Evolutionary conservation across 2,797 vertebrate genomes (phyloP).

Genomic region (Gymnothorax javanicus): DNA sequence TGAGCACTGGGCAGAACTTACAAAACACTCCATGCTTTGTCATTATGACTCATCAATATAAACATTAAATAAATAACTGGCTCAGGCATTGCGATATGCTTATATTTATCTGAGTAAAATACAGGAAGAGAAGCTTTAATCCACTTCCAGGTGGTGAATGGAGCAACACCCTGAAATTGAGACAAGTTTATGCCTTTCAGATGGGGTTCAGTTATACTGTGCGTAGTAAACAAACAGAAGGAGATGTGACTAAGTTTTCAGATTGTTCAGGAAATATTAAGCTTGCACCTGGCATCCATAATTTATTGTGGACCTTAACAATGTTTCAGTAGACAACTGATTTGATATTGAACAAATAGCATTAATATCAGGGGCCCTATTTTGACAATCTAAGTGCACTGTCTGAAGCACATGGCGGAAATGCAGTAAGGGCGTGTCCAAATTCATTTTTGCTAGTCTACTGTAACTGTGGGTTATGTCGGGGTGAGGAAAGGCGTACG

Average conservation of each 20-base stretch:
- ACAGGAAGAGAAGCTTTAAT: constrained; percentile 11
- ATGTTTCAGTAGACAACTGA: neutral
- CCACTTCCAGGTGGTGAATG: constrained; percentile 1
- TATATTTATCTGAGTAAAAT: constrained; percentile 6
- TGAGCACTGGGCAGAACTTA: constrained; percentile 9
- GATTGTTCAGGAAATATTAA: neutral
- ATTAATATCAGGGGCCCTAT: too few relatives aligned
- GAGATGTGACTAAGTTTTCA: neutral
- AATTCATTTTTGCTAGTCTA: too few relatives aligned
- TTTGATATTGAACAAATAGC: neutral
- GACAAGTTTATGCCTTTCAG: neutral
- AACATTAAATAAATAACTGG: constrained; percentile 22
- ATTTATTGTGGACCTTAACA: neutral
- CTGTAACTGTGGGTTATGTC: too few relatives aligned
- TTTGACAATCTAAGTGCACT: too few relatives aligned
- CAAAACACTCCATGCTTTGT: constrained; percentile 16
- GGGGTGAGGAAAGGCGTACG: too few relatives aligned
- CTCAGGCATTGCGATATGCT: neutral
- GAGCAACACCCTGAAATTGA: neutral
- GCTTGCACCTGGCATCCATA: neutral
- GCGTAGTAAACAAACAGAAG: neutral
- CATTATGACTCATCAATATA: constrained; percentile 10
- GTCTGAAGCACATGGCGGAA: too few relatives aligned
- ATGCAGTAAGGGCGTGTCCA: too few relatives aligned
- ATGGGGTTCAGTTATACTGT: neutral